Percentiles rank a stretch among this genome's conserved stretches.
Evolutionary conservation across 2,113 vertebrate species (phyloP).

Genomic region (Aphyosemion australe): DNA sequence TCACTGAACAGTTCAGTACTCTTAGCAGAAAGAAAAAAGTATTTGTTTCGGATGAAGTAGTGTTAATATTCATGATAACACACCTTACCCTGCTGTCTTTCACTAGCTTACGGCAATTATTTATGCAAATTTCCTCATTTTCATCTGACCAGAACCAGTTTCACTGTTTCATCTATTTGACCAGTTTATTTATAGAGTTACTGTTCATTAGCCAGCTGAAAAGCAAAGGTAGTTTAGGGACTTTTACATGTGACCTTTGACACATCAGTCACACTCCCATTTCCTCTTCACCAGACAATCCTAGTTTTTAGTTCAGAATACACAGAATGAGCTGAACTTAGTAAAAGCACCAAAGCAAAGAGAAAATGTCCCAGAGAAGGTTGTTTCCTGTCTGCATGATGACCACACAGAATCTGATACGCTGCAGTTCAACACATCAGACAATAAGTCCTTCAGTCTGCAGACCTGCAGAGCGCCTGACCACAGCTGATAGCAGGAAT

Average conservation of each 20-base stretch:
- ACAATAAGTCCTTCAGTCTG: no score
- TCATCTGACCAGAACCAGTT: background rate
- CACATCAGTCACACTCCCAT: background rate
- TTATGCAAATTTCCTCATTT: background rate
- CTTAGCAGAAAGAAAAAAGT: no score
- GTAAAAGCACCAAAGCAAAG: background rate
- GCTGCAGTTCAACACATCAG: slow-evolving; percentile 21
- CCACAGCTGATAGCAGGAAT: background rate
- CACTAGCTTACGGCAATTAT: no score
- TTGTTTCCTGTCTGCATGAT: slow-evolving; percentile 44
- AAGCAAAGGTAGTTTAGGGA: background rate
- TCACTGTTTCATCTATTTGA: background rate
- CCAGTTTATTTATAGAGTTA: background rate
- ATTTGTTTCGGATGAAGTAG: no score
- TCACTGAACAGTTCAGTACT: no score
- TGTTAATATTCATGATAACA: no score
- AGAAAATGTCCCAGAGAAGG: slow-evolving; percentile 34
- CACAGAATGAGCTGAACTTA: no score
- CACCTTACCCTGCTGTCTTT: no score
- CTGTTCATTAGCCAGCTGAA: background rate
- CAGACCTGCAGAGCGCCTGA: background rate
- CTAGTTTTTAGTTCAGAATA: no score
- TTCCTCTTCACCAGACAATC: background rate
- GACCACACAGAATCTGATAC: slow-evolving; percentile 64
- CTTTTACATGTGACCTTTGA: no score